These are phyloP conservation scores for Jordanella pulchra DNA, from an alignment of 2,797 vertebrate genomes.

Conservation along the genomic window DNA sequence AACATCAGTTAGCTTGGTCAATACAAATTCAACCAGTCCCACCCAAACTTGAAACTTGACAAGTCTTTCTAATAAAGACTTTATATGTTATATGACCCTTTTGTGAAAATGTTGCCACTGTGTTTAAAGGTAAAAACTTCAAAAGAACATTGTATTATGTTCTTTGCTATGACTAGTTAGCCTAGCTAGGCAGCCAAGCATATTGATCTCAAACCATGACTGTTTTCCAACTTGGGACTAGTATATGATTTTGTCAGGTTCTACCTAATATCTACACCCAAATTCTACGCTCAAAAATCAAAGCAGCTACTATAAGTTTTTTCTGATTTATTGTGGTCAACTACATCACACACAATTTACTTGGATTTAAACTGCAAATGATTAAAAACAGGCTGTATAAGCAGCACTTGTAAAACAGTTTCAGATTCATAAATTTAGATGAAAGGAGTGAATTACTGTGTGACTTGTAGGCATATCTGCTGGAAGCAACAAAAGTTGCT, in stretches of 20 bases:
- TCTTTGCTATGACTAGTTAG: background rate
- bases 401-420: background rate
- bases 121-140: background rate
- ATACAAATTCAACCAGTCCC: background rate
- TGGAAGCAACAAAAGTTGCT: constrained; percentile 57
- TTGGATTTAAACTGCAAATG: too few relatives aligned
- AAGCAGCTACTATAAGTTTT: background rate
- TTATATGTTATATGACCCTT: background rate
- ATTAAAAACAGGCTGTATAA: too few relatives aligned
- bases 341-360: background rate
- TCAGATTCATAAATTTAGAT: constrained; percentile 12
- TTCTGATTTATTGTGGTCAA: background rate
- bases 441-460: constrained; percentile 20
- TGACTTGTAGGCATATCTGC: constrained; percentile 31
- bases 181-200: background rate
- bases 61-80: too few relatives aligned
- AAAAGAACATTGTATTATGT: background rate
- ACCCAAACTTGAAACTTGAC: background rate
- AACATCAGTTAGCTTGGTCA: background rate
- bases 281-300: background rate
- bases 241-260: background rate
- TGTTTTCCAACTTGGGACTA: background rate
- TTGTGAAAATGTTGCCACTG: background rate
- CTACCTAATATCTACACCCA: background rate
- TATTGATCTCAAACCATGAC: too few relatives aligned